phyloP scores from a whole-genome alignment of 1,140 invertebrate genomes.

The Hypsibius dujardini region DNA sequence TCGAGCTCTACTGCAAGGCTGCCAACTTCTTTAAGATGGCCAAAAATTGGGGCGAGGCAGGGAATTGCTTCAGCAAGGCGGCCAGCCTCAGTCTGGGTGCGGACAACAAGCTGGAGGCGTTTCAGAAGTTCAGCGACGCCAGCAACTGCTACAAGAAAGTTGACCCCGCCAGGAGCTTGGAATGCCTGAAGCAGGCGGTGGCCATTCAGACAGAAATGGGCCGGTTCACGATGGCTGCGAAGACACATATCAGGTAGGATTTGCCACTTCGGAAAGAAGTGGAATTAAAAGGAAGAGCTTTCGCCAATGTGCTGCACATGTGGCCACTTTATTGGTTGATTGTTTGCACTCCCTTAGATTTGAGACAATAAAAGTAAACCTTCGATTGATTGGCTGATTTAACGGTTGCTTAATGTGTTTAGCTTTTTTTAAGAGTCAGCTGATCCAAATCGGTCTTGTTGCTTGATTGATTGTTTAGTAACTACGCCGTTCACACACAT shows the following conservation, averaged over 20 bases:
- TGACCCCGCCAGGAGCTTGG: constrained; percentile 47
- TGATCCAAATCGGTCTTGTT: no score
- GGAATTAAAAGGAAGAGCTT: no score
- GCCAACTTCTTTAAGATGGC: constrained; percentile 97
- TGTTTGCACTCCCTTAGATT: no score
- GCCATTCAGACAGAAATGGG: constrained; percentile 27
- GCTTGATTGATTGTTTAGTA: no score
- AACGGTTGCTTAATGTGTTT: constrained; percentile 75
- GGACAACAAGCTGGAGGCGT: constrained; percentile 78
- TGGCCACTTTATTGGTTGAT: no score
- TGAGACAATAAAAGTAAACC: no score
- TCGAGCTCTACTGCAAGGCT: constrained; percentile 82
- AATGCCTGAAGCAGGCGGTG: constrained; percentile 22
- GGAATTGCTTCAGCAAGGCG: constrained; percentile 75
- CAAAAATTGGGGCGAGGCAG: constrained; percentile 90
- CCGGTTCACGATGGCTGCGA: constrained; percentile 35
- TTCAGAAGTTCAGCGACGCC: constrained; percentile 82
- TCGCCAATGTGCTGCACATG: no score
- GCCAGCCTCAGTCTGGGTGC: constrained; percentile 65
- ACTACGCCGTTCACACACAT: constrained; percentile 64
- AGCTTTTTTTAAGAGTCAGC: no score
- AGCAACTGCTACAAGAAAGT: constrained; percentile 93
- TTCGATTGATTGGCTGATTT: no score
- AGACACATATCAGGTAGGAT: constrained; percentile 34
- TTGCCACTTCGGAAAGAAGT: no score